These are phyloP conservation scores for Simalia tracyae DNA, from an alignment of 2,797 vertebrate genomes.

Conservation along the genomic window DNA sequence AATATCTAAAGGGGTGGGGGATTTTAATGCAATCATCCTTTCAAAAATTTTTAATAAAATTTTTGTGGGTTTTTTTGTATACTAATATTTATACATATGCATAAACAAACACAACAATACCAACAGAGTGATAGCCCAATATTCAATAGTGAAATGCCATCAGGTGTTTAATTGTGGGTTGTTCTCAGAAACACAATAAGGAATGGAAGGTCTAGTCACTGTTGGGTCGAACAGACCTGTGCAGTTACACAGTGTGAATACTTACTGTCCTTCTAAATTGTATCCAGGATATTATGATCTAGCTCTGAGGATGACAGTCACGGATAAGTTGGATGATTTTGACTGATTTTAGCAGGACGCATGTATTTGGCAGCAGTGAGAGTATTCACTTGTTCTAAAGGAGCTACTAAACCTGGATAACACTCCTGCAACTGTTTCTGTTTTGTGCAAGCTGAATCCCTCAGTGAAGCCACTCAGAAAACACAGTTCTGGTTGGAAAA, in stretches of 20 bases:
- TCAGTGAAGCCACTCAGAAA: slow-evolving; percentile 36
- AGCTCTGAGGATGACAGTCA: background rate
- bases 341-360: slow-evolving; percentile 30
- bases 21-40: background rate
- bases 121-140: background rate
- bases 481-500: slow-evolving; percentile 32
- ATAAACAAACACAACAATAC: too few species aligned
- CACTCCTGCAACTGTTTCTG: slow-evolving; percentile 57
- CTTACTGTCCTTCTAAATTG: background rate
- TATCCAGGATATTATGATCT: background rate
- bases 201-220: background rate
- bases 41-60: too few species aligned
- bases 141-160: background rate
- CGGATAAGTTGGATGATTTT: slow-evolving; percentile 37
- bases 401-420: slow-evolving; percentile 41
- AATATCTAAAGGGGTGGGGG: too few species aligned
- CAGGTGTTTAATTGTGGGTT: background rate
- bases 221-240: background rate
- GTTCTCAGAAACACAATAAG: background rate
- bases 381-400: slow-evolving; percentile 33
- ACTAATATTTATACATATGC: background rate
- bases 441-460: slow-evolving; percentile 47
- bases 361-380: slow-evolving; percentile 47
- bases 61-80: background rate
- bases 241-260: background rate